These are phyloP conservation scores for Trididemnum miniatum DNA, from an alignment of 23 tunicate species.

Conservation along the genomic window DNA sequence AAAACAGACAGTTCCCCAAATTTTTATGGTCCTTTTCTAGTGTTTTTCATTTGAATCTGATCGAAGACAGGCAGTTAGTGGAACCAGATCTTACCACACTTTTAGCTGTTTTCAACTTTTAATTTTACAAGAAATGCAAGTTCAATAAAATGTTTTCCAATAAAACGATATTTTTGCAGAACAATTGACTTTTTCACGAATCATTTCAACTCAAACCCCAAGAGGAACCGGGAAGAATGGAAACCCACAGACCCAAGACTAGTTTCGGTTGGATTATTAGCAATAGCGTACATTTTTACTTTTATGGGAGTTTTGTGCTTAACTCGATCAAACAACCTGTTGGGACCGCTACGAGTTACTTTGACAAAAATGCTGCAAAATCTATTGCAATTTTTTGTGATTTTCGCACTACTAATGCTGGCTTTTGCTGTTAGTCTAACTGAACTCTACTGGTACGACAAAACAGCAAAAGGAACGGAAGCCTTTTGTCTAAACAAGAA, in stretches of 20 bases:
- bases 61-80: too few relatives aligned
- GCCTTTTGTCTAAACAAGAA: too few relatives aligned
- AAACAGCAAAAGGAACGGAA: too few relatives aligned
- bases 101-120: too few relatives aligned
- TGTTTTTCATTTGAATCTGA: too few relatives aligned
- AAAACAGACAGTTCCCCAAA: too few relatives aligned
- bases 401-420: conserved; percentile 65
- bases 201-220: neutral
- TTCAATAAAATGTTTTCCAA: too few relatives aligned
- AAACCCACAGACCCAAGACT: conserved; percentile 44
- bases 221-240: conserved; percentile 49
- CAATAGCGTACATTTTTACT: conserved; percentile 58
- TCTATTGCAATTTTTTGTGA: conserved; percentile 60
- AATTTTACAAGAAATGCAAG: too few relatives aligned
- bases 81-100: too few relatives aligned
- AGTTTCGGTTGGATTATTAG: conserved; percentile 47
- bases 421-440: conserved; percentile 85
- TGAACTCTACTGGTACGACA: conserved; percentile 83
- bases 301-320: conserved; percentile 59
- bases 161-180: conserved; percentile 11
- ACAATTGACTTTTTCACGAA: conserved; percentile 13
- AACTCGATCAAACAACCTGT: conserved; percentile 21
- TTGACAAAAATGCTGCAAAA: conserved; percentile 77
- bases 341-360: conserved; percentile 80
- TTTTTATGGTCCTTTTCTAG: too few relatives aligned